These are phyloP conservation scores for Lanistes nyassanus DNA, from an alignment of 1,140 invertebrate species.

Conservation along the genomic window DNA sequence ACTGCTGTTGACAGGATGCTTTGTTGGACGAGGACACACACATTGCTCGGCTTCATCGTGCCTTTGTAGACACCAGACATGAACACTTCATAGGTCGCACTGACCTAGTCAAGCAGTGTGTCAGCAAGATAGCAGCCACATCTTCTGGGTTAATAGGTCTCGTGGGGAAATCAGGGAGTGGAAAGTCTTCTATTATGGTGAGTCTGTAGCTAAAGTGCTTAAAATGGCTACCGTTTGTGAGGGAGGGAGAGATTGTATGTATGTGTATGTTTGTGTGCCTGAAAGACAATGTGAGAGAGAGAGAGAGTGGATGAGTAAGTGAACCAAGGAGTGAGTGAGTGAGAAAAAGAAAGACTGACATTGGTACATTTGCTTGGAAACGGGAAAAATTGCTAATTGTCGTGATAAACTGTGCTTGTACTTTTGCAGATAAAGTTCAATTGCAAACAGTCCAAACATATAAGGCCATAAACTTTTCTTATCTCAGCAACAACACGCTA, in stretches of 20 bases:
- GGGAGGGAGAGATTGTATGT: background rate
- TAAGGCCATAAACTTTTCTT: too few relatives aligned
- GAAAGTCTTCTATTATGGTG: conserved; percentile 66
- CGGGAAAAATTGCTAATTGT: too few relatives aligned
- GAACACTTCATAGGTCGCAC: conserved; percentile 59
- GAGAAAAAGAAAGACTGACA: too few relatives aligned
- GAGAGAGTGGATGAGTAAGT: too few relatives aligned
- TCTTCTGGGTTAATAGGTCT: conserved; percentile 55
- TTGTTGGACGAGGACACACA: conserved; percentile 58
- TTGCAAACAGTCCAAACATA: too few relatives aligned
- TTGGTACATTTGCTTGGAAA: too few relatives aligned
- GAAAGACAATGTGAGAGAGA: too few relatives aligned
- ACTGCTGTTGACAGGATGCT: conserved; percentile 41
- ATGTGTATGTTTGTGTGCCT: too few relatives aligned
- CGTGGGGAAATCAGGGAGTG: conserved; percentile 63
- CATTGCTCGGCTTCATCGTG: conserved; percentile 54
- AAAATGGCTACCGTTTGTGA: background rate
- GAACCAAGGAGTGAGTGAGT: too few relatives aligned
- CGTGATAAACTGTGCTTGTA: too few relatives aligned
- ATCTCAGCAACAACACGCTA: too few relatives aligned
- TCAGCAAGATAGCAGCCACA: conserved; percentile 49
- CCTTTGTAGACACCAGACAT: conserved; percentile 47
- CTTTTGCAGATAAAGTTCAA: too few relatives aligned
- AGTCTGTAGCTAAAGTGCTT: conserved; percentile 18
- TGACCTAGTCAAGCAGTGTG: conserved; percentile 52